phyloP scores from a whole-genome alignment of 2,888 invertebrate genomes.

The Horisme vitalbata region DNA sequence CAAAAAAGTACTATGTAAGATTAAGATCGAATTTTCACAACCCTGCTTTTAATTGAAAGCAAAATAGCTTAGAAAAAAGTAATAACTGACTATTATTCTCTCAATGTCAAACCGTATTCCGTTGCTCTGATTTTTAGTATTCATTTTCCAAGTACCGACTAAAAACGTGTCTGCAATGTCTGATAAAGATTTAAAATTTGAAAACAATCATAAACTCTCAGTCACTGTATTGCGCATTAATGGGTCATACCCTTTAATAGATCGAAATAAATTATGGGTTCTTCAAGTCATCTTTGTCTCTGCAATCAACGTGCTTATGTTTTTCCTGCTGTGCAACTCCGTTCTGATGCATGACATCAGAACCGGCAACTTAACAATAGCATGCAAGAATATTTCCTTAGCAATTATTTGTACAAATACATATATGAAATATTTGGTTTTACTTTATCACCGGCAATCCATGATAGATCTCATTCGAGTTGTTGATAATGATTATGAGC shows the following conservation, averaged over 20 bases:
- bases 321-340: constrained; percentile 43
- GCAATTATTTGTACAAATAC: constrained; percentile 48
- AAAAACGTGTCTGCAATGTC: constrained; percentile 6
- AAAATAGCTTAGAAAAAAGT: too few relatives aligned
- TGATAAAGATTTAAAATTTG: constrained; percentile 36
- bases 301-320: constrained; percentile 20
- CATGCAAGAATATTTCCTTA: constrained; percentile 54
- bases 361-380: constrained; percentile 44
- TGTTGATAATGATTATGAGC: constrained; percentile 52
- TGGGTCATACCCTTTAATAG: constrained; percentile 44
- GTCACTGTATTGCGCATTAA: constrained; percentile 41
- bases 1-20: too few relatives aligned
- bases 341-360: constrained; percentile 47
- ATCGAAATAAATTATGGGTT: constrained; percentile 40
- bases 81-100: too few relatives aligned
- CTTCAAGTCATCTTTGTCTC: constrained; percentile 35
- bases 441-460: constrained; percentile 43
- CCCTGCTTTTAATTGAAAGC: too few relatives aligned
- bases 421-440: constrained; percentile 47
- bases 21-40: too few relatives aligned
- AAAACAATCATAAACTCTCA: constrained; percentile 42
- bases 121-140: too few relatives aligned
- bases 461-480: constrained; percentile 43
- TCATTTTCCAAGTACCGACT: neutral
- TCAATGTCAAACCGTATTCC: too few relatives aligned